phyloP scores from a whole-genome alignment of 2,797 vertebrate species.

The Trematocara caparti region DNA sequence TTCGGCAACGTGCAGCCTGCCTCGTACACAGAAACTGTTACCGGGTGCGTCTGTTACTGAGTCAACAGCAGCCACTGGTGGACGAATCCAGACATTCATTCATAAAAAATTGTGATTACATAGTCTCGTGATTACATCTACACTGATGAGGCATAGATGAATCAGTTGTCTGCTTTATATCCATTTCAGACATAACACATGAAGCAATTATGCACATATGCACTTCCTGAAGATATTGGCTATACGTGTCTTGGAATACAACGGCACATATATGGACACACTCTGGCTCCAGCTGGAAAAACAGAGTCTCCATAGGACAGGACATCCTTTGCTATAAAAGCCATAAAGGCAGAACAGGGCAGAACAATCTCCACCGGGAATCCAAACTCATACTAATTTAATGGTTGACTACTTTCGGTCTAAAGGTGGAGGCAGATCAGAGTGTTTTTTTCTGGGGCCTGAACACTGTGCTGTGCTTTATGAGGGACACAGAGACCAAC shows the following conservation, averaged over 20 bases:
- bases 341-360: neutral
- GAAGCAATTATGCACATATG: neutral
- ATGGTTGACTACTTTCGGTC: neutral
- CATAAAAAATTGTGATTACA: constrained; percentile 59
- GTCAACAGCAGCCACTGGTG: constrained; percentile 71
- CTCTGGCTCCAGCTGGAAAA: constrained; percentile 54
- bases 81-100: constrained; percentile 65
- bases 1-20: constrained; percentile 73
- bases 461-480: neutral
- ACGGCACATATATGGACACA: neutral
- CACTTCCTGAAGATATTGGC: neutral
- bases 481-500: constrained; percentile 11
- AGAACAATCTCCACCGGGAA: constrained; percentile 3
- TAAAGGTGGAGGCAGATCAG: neutral
- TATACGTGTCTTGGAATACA: constrained; percentile 1
- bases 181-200: neutral
- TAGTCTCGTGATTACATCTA: neutral
- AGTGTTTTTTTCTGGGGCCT: neutral
- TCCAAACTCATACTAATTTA: constrained; percentile 6
- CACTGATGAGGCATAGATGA: neutral
- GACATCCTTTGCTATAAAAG: constrained; percentile 19
- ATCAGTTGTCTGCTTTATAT: neutral
- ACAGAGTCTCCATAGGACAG: constrained; percentile 32
- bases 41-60: constrained; percentile 36
- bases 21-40: constrained; percentile 71